Evolutionary conservation across 2,113 vertebrate genomes (phyloP).

Genomic region (Balaenoptera acutorostrata): DNA sequence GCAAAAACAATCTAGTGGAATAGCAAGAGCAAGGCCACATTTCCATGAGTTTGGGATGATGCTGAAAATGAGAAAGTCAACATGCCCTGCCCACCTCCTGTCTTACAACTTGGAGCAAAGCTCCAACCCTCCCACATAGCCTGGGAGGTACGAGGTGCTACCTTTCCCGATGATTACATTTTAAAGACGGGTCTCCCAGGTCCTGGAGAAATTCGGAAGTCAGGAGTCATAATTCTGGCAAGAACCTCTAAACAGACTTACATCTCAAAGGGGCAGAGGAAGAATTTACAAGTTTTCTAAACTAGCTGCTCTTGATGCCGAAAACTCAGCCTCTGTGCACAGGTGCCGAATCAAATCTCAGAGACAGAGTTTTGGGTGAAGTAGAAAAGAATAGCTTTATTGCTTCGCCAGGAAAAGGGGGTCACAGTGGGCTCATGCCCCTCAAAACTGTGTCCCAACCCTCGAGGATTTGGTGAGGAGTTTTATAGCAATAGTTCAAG

Average conservation of each 20-base stretch:
- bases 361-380: not conserved
- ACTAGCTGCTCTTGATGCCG: not conserved
- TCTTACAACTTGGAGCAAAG: not conserved
- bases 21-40: not conserved
- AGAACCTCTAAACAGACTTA: not conserved
- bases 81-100: not conserved
- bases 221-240: not conserved
- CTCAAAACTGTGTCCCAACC: not conserved
- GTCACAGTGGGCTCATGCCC: not conserved
- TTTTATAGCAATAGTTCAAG: not conserved
- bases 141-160: fast-evolving
- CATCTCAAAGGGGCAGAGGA: not conserved
- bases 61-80: not conserved
- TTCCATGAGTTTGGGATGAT: not conserved
- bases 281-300: not conserved
- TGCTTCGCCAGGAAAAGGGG: not conserved
- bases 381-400: not conserved
- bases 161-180: not conserved
- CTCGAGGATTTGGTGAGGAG: not conserved
- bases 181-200: not conserved
- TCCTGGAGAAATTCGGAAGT: not conserved
- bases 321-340: not conserved
- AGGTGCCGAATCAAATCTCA: not conserved
- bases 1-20: not conserved
- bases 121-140: not conserved